Base-by-base conservation (phyloP, 2,888 invertebrate species). In the Salpingus planirostris region DNA sequence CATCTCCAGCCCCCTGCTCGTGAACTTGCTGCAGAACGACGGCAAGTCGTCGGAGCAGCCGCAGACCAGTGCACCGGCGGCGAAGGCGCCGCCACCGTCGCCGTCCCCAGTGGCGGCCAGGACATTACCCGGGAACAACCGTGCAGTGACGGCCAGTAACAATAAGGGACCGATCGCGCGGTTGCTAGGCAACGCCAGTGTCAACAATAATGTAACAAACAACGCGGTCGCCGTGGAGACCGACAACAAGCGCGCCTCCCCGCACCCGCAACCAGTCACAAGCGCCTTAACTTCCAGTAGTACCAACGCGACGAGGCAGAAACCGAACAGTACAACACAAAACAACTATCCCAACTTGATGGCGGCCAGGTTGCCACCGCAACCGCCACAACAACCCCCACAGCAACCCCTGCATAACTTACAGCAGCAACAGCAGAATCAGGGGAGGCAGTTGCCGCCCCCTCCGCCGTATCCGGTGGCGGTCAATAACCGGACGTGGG, bases 11-110 rank as follows among this genome's bases (percentile, higher is more conserved):
- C 93, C 93, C 12, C 68, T 93, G 46, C 70, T 93, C 44, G 93
- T 93, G 15, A 93, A 93, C 65, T 67, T 93, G 47, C 69, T 93
- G 50, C 92, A 93, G 68, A 92, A 87, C 57, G 90, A 90, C 55
- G 83, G 71, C 71, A 22, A 26, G 62, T 42, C 53, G 24, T 65
- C 65, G 65, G 64, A 40, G 15, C 30, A 62, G 64, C 47, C 66
- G 29, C 51, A 66, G 67, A 67, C 60, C 66, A 14, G 11, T 21
- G 11, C 27, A 8, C 25, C 21, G 15, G 29, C 33, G 29, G 27
- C 29, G 24, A 18, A 11, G 3, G n/a, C 26, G 18, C 18, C 18
- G 18, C 18, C 18, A 6, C 18, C 18, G 8, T 8, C 18, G 8
- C 18, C 18, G 8, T 8, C 18, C 5, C 18, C 18, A 18, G 5